Evolutionary conservation across 1,140 invertebrate species (phyloP).

Genomic region (Papilio xuthus): DNA sequence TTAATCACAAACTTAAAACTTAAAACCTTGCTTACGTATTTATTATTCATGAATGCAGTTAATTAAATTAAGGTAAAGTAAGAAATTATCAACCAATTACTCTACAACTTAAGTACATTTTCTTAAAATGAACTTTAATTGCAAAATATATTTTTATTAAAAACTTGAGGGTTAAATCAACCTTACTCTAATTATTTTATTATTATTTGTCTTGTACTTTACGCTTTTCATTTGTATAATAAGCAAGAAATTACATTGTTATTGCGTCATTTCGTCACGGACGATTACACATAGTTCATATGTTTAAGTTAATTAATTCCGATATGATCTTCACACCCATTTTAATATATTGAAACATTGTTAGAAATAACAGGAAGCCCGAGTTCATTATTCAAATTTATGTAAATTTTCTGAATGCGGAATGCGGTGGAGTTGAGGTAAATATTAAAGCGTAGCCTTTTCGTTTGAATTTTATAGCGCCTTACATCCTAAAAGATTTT

Average conservation of each 20-base stretch:
- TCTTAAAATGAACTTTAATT: not conserved
- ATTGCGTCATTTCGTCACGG: not conserved
- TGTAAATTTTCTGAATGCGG: slow-evolving; percentile 20
- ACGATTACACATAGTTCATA: not conserved
- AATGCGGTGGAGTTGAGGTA: slow-evolving; percentile 7
- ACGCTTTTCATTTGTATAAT: too few species aligned
- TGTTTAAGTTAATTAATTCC: not conserved
- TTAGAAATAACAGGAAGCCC: slow-evolving; percentile 9
- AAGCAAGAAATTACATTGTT: not conserved
- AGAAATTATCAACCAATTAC: slow-evolving; percentile 3
- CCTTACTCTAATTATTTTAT: not conserved
- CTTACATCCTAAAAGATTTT: not conserved
- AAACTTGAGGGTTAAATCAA: not conserved
- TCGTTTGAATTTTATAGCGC: slow-evolving; percentile 6
- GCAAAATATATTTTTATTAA: not conserved
- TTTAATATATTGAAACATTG: slow-evolving; percentile 22
- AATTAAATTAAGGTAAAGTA: not conserved
- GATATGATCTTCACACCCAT: slow-evolving; percentile 8
- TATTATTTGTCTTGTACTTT: not conserved
- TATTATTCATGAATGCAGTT: not conserved
- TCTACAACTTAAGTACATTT: not conserved
- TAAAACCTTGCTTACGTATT: not conserved
- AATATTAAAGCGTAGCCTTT: not conserved
- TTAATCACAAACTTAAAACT: not conserved
- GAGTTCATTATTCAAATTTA: slow-evolving; percentile 11